Percentiles rank a stretch among this genome's conserved stretches.
These are phyloP conservation scores for Amphimallon solstitiale DNA, from an alignment of 2,888 invertebrate genomes.

Conservation along the genomic window DNA sequence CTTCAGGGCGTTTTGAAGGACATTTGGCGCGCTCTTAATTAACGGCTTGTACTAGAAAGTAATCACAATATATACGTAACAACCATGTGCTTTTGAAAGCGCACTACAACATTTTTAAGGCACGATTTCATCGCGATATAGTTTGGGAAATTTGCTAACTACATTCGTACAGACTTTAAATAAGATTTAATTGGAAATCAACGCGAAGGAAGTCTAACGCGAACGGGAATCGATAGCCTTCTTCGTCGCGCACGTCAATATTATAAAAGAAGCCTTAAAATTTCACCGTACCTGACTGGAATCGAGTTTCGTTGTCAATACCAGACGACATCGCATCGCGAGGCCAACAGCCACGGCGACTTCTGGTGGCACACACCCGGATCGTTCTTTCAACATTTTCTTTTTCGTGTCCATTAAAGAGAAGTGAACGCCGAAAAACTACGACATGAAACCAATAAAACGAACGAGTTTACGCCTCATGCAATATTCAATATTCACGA, in stretches of 20 bases:
- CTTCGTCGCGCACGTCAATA: neutral
- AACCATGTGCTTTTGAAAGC: too few relatives aligned
- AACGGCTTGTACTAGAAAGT: too few relatives aligned
- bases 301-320: conserved; percentile 26
- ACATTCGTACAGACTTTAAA: neutral
- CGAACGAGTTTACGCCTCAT: conserved; percentile 13
- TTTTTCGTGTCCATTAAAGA: neutral
- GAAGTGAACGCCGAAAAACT: conserved; percentile 17
- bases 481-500: conserved; percentile 29
- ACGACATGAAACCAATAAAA: conserved; percentile 12
- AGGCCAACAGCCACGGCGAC: neutral
- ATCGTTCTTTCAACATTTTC: neutral
- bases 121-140: neutral
- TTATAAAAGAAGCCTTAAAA: conserved; percentile 28
- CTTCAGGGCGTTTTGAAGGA: too few relatives aligned
- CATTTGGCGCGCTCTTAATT: too few relatives aligned
- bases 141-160: neutral
- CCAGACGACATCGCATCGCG: conserved; percentile 6
- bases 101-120: too few relatives aligned
- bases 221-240: conserved; percentile 10
- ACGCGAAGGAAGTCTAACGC: neutral
- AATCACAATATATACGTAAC: too few relatives aligned
- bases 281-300: conserved; percentile 30
- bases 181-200: conserved; percentile 2
- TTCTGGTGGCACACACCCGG: neutral